A percentile compares a stretch with the other conserved stretches of the same genome.
Conservation (phyloP, 2,113 vertebrate species). For the Scatophagus argus region DNA sequence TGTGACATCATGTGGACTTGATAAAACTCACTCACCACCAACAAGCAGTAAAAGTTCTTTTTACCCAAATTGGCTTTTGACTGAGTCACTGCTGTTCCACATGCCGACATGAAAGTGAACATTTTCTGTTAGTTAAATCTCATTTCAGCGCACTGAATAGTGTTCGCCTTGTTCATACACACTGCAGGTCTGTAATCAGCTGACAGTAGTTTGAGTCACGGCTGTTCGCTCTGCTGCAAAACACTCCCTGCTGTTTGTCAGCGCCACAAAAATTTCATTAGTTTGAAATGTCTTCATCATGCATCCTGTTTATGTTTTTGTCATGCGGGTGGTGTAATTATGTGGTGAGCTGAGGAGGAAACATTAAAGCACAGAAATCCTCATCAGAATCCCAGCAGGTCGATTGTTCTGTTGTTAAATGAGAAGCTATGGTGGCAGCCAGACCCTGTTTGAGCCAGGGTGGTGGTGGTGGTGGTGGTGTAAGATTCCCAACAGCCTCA, state of each 20-base stretch:
- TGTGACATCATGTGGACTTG: not conserved
- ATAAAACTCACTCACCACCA: conserved; percentile 15
- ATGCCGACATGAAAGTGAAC: conserved; percentile 27
- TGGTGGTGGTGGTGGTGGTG: conserved; percentile 43
- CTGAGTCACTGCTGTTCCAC: conserved; percentile 53
- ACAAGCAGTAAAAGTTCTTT: conserved; percentile 26
- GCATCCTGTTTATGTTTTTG: conserved; percentile 72
- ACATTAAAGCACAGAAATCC: conserved; percentile 38
- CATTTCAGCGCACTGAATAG: not conserved
- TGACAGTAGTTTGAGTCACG: conserved; percentile 54
- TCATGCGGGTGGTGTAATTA: conserved; percentile 54
- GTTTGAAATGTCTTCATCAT: conserved; percentile 62
- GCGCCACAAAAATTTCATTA: conserved; percentile 61
- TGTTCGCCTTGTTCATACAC: conserved; percentile 30
- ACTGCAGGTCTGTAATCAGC: conserved; percentile 37
- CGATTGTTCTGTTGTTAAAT: conserved; percentile 16
- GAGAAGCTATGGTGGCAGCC: conserved; percentile 28
- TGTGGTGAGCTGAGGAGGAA: conserved; percentile 48
- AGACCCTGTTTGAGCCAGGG: conserved; percentile 35
- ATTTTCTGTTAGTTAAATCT: conserved; percentile 28
- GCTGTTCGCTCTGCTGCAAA: conserved; percentile 41
- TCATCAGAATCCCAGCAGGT: conserved; percentile 48
- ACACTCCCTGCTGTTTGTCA: conserved; percentile 53
- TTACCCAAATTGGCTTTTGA: not conserved
- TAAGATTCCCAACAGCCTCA: conserved; percentile 58